Conservation (phyloP, 1,140 invertebrate genomes). For the Drosophila repletoides region DNA sequence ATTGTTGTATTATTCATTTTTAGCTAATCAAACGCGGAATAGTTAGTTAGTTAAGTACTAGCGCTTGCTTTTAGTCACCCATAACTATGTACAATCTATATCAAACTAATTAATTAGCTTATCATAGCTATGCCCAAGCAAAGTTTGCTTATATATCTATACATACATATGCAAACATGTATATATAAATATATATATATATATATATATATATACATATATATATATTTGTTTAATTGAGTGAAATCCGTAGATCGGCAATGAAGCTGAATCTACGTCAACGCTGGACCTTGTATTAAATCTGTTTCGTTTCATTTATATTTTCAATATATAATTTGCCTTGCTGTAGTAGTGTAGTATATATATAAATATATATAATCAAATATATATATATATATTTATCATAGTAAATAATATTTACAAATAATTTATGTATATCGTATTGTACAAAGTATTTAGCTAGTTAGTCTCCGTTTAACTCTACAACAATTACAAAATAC, state of each 20-base stretch:
- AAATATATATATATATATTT: slow-evolving; percentile 27
- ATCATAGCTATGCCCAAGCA: too few relatives aligned
- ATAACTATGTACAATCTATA: too few relatives aligned
- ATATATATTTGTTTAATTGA: slow-evolving; percentile 1
- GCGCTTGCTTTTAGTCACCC: slow-evolving; percentile 28
- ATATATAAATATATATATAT: slow-evolving; percentile 5
- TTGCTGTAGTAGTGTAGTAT: slow-evolving; percentile 70
- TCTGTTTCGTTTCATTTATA: slow-evolving; percentile 14
- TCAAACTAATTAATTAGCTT: too few relatives aligned
- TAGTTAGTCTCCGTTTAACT: slow-evolving; percentile 66
- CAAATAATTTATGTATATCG: slow-evolving; percentile 60
- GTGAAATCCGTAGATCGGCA: neutral
- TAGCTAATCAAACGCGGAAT: slow-evolving; percentile 12
- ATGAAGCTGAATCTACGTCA: neutral
- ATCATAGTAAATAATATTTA: slow-evolving; percentile 36
- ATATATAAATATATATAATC: slow-evolving; percentile 23
- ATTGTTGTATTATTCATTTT: slow-evolving; percentile 7
- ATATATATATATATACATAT: slow-evolving; percentile 15
- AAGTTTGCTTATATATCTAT: too few relatives aligned
- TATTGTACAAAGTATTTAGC: slow-evolving; percentile 62
- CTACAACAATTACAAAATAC: slow-evolving; percentile 32
- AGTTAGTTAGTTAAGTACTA: slow-evolving; percentile 13
- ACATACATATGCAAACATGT: too few relatives aligned
- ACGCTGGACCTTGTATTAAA: slow-evolving; percentile 3
- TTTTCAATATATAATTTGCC: slow-evolving; percentile 53